Evolutionary conservation across 2,797 vertebrate species (phyloP), one percentile per base, ranked within the genome.

Genomic region (Gymnodraco acuticeps): DNA sequence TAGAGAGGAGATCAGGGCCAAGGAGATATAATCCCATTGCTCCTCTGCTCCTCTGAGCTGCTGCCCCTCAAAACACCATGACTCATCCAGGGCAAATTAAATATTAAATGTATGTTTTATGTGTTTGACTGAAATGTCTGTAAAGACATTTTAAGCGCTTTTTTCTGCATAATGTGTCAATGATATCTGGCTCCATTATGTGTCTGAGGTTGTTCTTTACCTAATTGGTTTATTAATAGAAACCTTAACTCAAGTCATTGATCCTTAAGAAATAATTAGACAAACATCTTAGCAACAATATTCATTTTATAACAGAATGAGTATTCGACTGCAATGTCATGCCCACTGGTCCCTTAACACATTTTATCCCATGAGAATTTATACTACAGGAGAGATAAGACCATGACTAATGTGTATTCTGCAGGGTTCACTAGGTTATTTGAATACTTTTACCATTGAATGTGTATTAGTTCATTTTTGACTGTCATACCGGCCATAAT

Each of bases 1-100:
- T 90, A 88, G 54, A 78, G 66, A 77, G 33, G n/a, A 55, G 43
- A 60, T 61, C 45, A 1, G 47, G 66, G 16, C 14, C 58, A 48
- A 20, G 53, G 59, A 51, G 58, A 14, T 10, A 13, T 68, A 75
- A 17, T 51, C 46, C 53, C 62, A 43, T 14, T 13, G 45, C 38
- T 63, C 42, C 48, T 10, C 17, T 55, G 59, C 51, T 61, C 53
- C 31, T 17, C 11, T 27, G 19, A 4, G 5, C 42, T 16, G 27
- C 27, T 13, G 19, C 50, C 50, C 16, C 10, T 46, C 1, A 0
- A 23, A 50, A 19, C 41, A 47, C 11, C 16, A 47, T 1, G 20
- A 9, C 50, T 56, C 43, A 61, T 14, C 1, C 48, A 3, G 7
- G 9, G 19, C 13, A 45, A 33, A 41, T 42, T 27, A 2, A 14